These are phyloP conservation scores for Aphelenchoides besseyi DNA, from an alignment of 1,140 invertebrate species.

Conservation along the genomic window DNA sequence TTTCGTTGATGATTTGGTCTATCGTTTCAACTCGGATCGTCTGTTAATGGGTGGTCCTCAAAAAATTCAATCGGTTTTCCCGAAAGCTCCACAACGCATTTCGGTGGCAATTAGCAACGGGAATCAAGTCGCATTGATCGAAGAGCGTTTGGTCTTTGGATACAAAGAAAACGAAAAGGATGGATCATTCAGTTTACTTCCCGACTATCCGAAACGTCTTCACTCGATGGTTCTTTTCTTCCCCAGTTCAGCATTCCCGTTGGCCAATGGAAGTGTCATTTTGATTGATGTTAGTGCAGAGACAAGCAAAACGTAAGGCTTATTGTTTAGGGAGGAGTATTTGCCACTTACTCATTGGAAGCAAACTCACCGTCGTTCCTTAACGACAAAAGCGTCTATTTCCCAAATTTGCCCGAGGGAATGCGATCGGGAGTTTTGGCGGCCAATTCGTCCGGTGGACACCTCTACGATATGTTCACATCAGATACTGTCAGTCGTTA, in stretches of 20 bases:
- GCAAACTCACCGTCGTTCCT: slow-evolving; percentile 33
- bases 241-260: slow-evolving; percentile 35
- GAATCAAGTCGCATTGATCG: slow-evolving; percentile 32
- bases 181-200: slow-evolving; percentile 30
- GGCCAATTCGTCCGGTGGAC: background rate
- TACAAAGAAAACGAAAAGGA: slow-evolving; percentile 28
- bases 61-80: slow-evolving; percentile 29
- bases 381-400: slow-evolving; percentile 40
- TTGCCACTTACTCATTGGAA: slow-evolving; percentile 39
- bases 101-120: slow-evolving; percentile 42
- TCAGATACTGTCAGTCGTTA: background rate
- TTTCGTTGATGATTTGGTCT: slow-evolving; percentile 17
- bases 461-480: slow-evolving; percentile 12
- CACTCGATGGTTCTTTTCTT: slow-evolving; percentile 45
- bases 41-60: background rate
- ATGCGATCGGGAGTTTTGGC: slow-evolving; percentile 37
- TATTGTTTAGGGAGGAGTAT: slow-evolving; percentile 41
- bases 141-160: slow-evolving; percentile 39
- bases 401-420: slow-evolving; percentile 34
- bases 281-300: slow-evolving; percentile 27
- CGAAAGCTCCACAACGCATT: slow-evolving; percentile 30
- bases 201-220: slow-evolving; percentile 28
- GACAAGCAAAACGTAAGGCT: background rate
- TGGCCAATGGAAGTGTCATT: slow-evolving; percentile 43
- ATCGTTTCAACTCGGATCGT: background rate